These are phyloP conservation scores for Chymomyza costata DNA, from an alignment of 1,140 invertebrate genomes.

Conservation along the genomic window DNA sequence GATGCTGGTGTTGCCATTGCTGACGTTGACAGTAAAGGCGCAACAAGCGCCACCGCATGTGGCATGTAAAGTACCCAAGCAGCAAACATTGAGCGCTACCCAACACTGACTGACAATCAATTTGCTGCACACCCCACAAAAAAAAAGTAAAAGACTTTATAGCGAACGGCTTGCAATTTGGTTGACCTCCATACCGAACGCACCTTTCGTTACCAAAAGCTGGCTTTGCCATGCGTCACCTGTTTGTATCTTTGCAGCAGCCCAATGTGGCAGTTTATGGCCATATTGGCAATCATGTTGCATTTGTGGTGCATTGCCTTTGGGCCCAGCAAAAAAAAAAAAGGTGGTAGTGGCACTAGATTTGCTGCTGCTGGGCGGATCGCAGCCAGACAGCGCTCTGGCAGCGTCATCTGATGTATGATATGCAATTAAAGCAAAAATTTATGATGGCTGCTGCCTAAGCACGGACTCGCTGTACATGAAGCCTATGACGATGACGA, in stretches of 20 bases:
- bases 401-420: conserved; percentile 47
- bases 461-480: no score
- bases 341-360: conserved; percentile 1
- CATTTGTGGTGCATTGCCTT: no score
- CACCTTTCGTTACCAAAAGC: no score
- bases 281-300: not conserved
- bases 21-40: conserved; percentile 32
- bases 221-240: conserved; percentile 24
- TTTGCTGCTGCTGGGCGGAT: not conserved
- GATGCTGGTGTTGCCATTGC: conserved; percentile 20
- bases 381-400: conserved; percentile 14
- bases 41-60: conserved; percentile 19
- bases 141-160: not conserved
- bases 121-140: conserved; percentile 10
- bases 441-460: conserved; percentile 52
- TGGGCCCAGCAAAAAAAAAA: not conserved
- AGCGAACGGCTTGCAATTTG: conserved; percentile 7
- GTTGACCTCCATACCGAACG: conserved; percentile 7
- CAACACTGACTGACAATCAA: conserved; percentile 37
- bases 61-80: no score
- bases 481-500: no score
- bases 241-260: not conserved
- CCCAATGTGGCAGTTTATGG: not conserved
- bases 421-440: conserved; percentile 61
- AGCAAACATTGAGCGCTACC: conserved; percentile 22